phyloP scores from a whole-genome alignment of 1,140 invertebrate genomes.

The Diabrotica virgifera region DNA sequence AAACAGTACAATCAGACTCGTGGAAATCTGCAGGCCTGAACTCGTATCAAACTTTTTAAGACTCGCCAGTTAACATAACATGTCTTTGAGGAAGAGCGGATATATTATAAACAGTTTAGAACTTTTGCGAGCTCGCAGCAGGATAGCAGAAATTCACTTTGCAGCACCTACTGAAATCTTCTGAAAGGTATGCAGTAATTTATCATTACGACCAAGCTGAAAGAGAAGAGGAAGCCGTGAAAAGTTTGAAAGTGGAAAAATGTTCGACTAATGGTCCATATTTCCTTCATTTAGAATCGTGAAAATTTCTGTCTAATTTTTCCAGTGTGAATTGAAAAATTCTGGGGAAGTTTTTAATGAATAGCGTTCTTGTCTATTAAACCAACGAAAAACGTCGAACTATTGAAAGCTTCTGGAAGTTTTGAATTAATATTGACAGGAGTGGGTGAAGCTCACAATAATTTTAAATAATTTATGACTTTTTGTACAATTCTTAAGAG shows the following conservation, averaged over 20 bases:
- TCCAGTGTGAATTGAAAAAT: neutral
- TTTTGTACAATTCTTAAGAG: no score
- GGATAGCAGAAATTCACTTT: constrained; percentile 14
- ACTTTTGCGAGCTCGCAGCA: constrained; percentile 15
- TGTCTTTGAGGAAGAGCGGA: constrained; percentile 11
- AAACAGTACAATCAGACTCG: neutral
- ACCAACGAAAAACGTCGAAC: constrained; percentile 1
- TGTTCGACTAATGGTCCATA: constrained; percentile 21
- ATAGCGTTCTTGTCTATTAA: constrained; percentile 16
- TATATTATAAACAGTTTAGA: constrained; percentile 22
- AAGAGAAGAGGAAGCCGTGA: constrained; percentile 13
- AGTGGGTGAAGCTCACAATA: neutral
- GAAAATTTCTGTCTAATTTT: constrained; percentile 18
- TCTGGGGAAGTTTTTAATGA: constrained; percentile 17
- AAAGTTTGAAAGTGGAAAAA: constrained; percentile 23
- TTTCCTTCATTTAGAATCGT: constrained; percentile 19
- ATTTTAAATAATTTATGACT: neutral
- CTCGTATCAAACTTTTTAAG: constrained; percentile 10
- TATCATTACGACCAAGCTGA: constrained; percentile 16
- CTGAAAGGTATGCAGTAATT: constrained; percentile 22
- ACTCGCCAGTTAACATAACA: constrained; percentile 18
- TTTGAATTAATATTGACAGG: neutral
- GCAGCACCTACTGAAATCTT: constrained; percentile 12
- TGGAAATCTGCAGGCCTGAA: neutral
- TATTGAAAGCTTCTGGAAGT: constrained; percentile 9